phyloP scores from a whole-genome alignment of 2,797 vertebrate genomes.

The Eptatretus atami region DNA sequence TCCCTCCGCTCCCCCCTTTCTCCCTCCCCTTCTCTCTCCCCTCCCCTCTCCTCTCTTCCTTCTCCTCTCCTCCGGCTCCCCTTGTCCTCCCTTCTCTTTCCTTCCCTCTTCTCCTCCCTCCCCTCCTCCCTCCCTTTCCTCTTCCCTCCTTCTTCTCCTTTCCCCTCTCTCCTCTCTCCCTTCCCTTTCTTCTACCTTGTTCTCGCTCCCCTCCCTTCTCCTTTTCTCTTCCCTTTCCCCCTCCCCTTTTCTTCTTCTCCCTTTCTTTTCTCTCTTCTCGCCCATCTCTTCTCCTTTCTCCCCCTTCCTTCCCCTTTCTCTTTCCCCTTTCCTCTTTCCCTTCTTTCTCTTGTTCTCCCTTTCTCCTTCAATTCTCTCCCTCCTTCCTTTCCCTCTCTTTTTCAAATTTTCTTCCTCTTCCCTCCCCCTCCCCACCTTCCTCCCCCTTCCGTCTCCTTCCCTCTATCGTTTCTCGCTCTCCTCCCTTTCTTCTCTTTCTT shows the following conservation, averaged over 20 bases:
- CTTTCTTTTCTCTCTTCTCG: not conserved
- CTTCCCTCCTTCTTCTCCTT: not conserved
- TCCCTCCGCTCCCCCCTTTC: not conserved
- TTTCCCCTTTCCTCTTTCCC: not conserved
- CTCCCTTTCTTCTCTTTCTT: not conserved
- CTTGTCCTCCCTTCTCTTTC: not conserved
- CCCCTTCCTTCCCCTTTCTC: not conserved
- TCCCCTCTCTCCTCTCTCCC: not conserved
- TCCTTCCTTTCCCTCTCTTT: not conserved
- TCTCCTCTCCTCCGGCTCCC: not conserved
- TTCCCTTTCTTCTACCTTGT: not conserved
- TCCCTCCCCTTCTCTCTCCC: not conserved
- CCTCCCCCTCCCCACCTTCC: not conserved
- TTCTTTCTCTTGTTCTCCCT: not conserved
- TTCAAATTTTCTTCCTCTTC: not conserved
- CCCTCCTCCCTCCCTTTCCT: not conserved
- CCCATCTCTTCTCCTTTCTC: not conserved
- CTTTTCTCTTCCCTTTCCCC: not conserved
- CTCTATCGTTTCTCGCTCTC: not conserved
- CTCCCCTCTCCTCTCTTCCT: not conserved
- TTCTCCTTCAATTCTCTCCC: too few relatives aligned
- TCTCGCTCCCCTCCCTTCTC: too few relatives aligned
- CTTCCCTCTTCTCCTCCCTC: not conserved
- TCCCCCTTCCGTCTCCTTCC: not conserved
- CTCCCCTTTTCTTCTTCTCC: not conserved